Evolutionary conservation across 2,113 vertebrate genomes (phyloP), one percentile per base, ranked within the genome.

Genomic region (Poicephalus meyeri): DNA sequence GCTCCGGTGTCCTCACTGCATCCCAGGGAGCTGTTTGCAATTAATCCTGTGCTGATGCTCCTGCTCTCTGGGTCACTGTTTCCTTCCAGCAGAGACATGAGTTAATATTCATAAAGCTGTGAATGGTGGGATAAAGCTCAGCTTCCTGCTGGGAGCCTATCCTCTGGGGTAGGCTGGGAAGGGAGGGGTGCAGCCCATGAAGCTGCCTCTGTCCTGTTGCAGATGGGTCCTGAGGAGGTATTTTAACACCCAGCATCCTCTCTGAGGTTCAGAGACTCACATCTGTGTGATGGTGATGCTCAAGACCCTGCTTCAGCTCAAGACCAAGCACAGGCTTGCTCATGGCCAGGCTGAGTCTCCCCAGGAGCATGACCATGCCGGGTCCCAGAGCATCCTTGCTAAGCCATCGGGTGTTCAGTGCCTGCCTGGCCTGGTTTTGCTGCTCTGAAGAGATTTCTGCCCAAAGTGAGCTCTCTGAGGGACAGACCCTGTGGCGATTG

Each of bases 61-160:
- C 21, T 7, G 3, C 39, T 55, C 44, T 35, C 56, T 0, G 8
- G 20, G 25, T 47, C n/a, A 15, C 19, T 0, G 0, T 29, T 42
- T 47, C 35, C 52, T 52, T 77, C 39, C 71, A 12, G 50, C n/a
- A 52, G 50, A 65, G 13, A 31, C 18, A 2, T 3, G 6, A 42
- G 16, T 78, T 37, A 33, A n/a, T 18, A 53, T 8, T 61, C 28
- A 12, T 35, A 44, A 72, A 46, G 42, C 16, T 37, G 28, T 37
- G 52, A 31, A 13, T 3, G 16, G 16, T 29, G 52, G 24, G 42
- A 24, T 68, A 10, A 31, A 10, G 52, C 26, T 71, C 78, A 28
- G 11, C 5, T 61, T 64, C 56, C 33, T 0, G 0, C 35, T 11
- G 23, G 31, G 19, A 64, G 4, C 0, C 0, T 7, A 7, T 42